These are phyloP conservation scores for Pecten maximus DNA, from an alignment of 2,888 invertebrate species.

Conservation along the genomic window DNA sequence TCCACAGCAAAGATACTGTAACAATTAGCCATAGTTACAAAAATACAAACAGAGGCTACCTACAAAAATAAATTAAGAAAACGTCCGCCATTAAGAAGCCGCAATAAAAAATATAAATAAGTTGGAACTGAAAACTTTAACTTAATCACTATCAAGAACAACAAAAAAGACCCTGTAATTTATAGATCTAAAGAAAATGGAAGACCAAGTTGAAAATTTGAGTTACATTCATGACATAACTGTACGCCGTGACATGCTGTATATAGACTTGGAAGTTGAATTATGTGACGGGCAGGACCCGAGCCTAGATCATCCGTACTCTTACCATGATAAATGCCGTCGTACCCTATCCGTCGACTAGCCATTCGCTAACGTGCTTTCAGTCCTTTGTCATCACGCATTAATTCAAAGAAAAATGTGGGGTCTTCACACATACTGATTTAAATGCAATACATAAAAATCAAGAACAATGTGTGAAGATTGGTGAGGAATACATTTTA, in stretches of 20 bases:
- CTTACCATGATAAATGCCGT: not conserved
- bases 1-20: too few relatives aligned
- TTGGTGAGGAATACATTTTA: too few relatives aligned
- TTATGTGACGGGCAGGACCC: not conserved
- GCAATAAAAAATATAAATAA: too few relatives aligned
- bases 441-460: not conserved
- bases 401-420: not conserved
- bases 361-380: not conserved
- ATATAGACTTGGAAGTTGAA: not conserved
- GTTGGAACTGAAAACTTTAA: not conserved
- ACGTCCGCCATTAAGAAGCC: too few relatives aligned
- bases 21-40: too few relatives aligned
- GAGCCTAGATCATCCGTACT: slow-evolving; percentile 1
- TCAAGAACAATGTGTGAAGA: too few relatives aligned
- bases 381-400: not conserved
- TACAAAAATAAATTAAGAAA: too few relatives aligned
- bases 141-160: not conserved
- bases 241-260: not conserved
- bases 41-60: too few relatives aligned
- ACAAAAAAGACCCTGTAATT: not conserved
- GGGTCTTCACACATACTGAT: not conserved
- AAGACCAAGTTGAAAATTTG: not conserved
- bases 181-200: too few relatives aligned
- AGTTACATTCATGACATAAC: not conserved
- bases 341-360: not conserved